A percentile compares a stretch with the other conserved stretches of the same genome.
phyloP scores from a whole-genome alignment of 1,140 invertebrate genomes.

The Dryas iulia region DNA sequence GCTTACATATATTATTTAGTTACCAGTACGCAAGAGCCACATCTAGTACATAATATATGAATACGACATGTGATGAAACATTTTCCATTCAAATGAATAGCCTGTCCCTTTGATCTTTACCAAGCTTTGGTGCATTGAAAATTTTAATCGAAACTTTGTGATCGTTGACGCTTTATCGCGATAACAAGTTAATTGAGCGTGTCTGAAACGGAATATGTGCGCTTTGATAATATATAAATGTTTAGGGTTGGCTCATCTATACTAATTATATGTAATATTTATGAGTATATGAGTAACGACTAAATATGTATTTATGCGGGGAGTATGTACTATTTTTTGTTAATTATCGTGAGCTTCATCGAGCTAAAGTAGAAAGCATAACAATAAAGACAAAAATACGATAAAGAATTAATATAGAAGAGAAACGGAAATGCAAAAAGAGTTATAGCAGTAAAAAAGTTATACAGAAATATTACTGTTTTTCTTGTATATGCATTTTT shows the following conservation, averaged over 20 bases:
- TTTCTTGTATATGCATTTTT: no score
- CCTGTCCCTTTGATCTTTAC: conserved; percentile 61
- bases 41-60: neutral
- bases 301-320: no score
- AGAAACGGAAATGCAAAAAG: no score
- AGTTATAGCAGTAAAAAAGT: no score
- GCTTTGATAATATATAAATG: conserved; percentile 48
- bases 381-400: no score
- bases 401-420: no score
- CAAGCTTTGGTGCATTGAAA: conserved; percentile 59
- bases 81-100: conserved; percentile 66
- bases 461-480: no score
- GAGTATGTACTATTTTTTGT: neutral
- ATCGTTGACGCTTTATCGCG: conserved; percentile 53
- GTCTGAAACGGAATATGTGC: conserved; percentile 53
- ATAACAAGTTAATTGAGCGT: conserved; percentile 63
- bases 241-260: neutral
- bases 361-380: no score
- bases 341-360: no score
- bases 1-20: no score
- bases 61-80: conserved; percentile 34
- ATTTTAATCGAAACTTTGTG: conserved; percentile 57
- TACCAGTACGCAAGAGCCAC: no score
- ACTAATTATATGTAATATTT: neutral
- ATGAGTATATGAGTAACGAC: neutral